Percentiles rank a stretch among this genome's conserved stretches.
Evolutionary conservation across 2,888 invertebrate genomes (phyloP).

Genomic region (Lasioglossum figueresi): DNA sequence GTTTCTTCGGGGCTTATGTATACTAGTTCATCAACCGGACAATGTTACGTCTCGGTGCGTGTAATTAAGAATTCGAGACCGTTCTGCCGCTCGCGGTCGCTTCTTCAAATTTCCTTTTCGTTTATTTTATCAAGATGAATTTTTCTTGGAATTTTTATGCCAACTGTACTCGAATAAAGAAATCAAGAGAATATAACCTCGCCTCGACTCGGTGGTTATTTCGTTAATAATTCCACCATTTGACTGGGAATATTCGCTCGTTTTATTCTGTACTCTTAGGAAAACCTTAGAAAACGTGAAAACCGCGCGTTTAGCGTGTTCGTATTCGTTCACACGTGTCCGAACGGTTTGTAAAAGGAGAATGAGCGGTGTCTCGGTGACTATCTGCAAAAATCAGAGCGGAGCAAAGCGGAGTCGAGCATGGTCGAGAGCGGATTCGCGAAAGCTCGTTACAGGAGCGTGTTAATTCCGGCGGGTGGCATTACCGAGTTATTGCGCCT

Average conservation of each 20-base stretch:
- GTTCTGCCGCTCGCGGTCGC: neutral
- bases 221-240: neutral
- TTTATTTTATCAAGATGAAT: too few relatives aligned
- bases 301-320: too few relatives aligned
- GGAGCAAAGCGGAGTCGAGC: neutral
- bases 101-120: neutral
- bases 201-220: too few relatives aligned
- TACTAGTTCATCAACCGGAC: neutral
- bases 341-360: too few relatives aligned
- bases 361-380: neutral
- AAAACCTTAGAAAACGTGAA: too few relatives aligned
- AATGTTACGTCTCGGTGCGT: neutral
- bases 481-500: conserved; percentile 50
- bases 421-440: conserved; percentile 52
- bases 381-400: neutral
- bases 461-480: conserved; percentile 65
- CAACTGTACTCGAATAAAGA: too few relatives aligned
- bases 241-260: neutral
- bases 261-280: too few relatives aligned
- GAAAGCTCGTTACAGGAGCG: conserved; percentile 70
- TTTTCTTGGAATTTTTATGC: too few relatives aligned
- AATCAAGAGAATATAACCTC: too few relatives aligned
- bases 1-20: conserved; percentile 3
- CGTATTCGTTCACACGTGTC: too few relatives aligned
- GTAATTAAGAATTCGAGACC: neutral